Conservation (phyloP, 2,113 vertebrate genomes). For the Brachyhypopomus gauderio region DNA sequence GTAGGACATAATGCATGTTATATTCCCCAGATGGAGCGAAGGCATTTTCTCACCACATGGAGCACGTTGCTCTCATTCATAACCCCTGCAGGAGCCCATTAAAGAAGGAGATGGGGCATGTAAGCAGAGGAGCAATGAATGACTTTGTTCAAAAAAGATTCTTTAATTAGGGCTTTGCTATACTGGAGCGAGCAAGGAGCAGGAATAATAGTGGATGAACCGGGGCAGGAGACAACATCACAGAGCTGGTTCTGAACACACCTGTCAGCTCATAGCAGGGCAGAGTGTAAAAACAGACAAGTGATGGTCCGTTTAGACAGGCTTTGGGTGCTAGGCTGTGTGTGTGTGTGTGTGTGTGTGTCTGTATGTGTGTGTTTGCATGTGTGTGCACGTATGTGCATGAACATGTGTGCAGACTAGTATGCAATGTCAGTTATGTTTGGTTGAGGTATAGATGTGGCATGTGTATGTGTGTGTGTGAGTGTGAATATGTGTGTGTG, state of each 20-base stretch:
- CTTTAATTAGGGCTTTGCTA: not conserved
- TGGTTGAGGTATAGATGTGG: not conserved
- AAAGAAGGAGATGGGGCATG: not conserved
- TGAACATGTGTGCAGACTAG: not conserved
- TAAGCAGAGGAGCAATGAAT: not conserved
- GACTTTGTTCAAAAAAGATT: not conserved
- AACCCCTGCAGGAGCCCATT: not conserved
- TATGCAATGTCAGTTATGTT: not conserved
- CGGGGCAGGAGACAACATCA: not conserved
- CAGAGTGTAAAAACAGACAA: conserved; percentile 18
- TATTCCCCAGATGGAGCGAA: too few species aligned
- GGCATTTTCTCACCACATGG: too few species aligned
- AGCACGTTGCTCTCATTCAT: not conserved
- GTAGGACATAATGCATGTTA: too few species aligned
- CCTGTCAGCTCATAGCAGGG: conserved; percentile 20
- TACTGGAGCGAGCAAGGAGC: not conserved
- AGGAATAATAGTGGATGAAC: not conserved
- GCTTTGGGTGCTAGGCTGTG: not conserved
- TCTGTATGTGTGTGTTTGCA: conserved; percentile 40
- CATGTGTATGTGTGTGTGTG: not conserved
- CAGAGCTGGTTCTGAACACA: not conserved
- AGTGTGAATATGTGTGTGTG: not conserved
- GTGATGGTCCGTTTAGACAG: not conserved
- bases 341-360: conserved; percentile 27
- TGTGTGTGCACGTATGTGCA: conserved; percentile 14